Percentiles rank a stretch among this genome's conserved stretches.
These are phyloP conservation scores for Sycophila sp. DNA, from an alignment of 1,140 invertebrate genomes.

Conservation along the genomic window DNA sequence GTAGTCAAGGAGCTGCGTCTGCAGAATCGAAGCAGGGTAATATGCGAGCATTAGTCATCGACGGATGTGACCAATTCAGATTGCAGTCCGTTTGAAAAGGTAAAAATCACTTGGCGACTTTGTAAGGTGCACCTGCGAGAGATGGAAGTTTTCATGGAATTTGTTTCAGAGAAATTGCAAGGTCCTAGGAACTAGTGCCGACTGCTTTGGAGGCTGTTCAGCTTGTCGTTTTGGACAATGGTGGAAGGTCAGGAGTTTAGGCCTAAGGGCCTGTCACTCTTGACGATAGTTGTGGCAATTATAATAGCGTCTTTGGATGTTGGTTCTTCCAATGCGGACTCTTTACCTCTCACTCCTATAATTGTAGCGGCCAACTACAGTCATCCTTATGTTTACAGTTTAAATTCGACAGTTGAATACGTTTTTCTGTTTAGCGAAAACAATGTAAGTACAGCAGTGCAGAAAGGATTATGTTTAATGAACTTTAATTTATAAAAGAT, in stretches of 20 bases:
- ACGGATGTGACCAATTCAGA: too few relatives aligned
- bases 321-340: neutral
- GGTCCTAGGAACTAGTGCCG: neutral
- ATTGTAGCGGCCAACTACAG: conserved; percentile 37
- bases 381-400: conserved; percentile 21
- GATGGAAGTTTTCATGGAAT: too few relatives aligned
- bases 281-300: neutral
- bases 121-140: too few relatives aligned
- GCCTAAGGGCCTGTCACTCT: too few relatives aligned
- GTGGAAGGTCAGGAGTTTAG: too few relatives aligned
- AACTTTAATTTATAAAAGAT: neutral
- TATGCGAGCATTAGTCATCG: too few relatives aligned
- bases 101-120: neutral
- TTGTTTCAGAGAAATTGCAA: neutral
- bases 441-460: conserved; percentile 33
- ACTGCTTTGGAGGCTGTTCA: neutral
- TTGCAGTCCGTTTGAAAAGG: neutral
- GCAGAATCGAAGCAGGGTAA: too few relatives aligned
- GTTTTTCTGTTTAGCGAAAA: conserved; percentile 43
- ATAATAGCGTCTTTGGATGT: neutral
- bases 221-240: neutral
- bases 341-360: conserved; percentile 33
- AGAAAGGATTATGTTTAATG: neutral
- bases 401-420: conserved; percentile 45
- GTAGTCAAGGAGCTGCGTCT: too few relatives aligned